These are phyloP conservation scores for Euglossa dilemma DNA, from an alignment of 1,140 invertebrate species.

Conservation along the genomic window DNA sequence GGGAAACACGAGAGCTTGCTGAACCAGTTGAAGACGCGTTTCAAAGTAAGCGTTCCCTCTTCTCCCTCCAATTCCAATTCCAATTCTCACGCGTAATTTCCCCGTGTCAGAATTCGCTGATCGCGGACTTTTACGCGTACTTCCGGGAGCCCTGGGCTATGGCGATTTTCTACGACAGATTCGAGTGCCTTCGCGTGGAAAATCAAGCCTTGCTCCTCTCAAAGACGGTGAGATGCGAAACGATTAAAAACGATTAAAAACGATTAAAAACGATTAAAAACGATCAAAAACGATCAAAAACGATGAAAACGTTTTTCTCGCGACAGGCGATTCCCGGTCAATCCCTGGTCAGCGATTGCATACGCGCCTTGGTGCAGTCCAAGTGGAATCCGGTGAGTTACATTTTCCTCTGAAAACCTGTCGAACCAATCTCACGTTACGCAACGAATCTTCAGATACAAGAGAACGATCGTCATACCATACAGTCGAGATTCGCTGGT, in stretches of 20 bases:
- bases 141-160: slow-evolving; percentile 85
- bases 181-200: slow-evolving; percentile 78
- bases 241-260: not conserved
- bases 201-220: slow-evolving; percentile 59
- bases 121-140: slow-evolving; percentile 85
- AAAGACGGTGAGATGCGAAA: slow-evolving; percentile 35
- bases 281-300: not conserved
- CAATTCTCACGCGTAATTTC: not conserved
- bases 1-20: slow-evolving; percentile 86
- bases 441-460: slow-evolving; percentile 27
- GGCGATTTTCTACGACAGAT: slow-evolving; percentile 84
- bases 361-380: slow-evolving; percentile 40
- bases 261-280: not conserved
- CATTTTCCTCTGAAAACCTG: not conserved
- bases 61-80: not conserved
- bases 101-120: slow-evolving; percentile 68
- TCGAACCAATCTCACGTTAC: no score
- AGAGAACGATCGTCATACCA: slow-evolving; percentile 47
- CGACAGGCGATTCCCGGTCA: slow-evolving; percentile 31
- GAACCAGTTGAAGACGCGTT: slow-evolving; percentile 84
- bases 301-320: not conserved
- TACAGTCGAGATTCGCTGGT: slow-evolving; percentile 52
- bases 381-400: slow-evolving; percentile 54
- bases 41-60: slow-evolving; percentile 75
- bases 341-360: slow-evolving; percentile 51